Conservation (phyloP, 2,113 vertebrate species). For the Leptobrachium ailaonicum region DNA sequence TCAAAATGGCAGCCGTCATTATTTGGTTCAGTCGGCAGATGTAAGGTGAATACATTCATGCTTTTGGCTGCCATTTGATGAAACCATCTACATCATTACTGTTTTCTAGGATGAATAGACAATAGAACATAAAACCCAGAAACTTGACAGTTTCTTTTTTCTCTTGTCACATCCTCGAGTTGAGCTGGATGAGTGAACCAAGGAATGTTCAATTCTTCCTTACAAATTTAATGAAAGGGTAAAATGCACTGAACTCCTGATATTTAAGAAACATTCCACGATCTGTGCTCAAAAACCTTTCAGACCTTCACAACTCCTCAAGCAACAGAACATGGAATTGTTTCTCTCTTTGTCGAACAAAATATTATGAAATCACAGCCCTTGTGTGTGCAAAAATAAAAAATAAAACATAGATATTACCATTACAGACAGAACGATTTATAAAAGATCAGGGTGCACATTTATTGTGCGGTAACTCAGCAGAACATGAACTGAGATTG, state of each 20-base stretch:
- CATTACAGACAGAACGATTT: conserved; percentile 49
- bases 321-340: not conserved
- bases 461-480: conserved; percentile 53
- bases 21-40: too few species aligned
- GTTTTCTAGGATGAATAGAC: too few species aligned
- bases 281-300: not conserved
- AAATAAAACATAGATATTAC: conserved; percentile 27
- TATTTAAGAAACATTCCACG: not conserved
- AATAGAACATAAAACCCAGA: too few species aligned
- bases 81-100: too few species aligned
- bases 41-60: too few species aligned
- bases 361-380: conserved; percentile 21
- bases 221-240: too few species aligned
- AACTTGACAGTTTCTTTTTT: too few species aligned
- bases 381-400: conserved; percentile 49
- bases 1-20: too few species aligned
- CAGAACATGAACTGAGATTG: conserved; percentile 61
- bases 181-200: too few species aligned
- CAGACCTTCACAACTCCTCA: not conserved
- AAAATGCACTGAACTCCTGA: not conserved
- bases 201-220: too few species aligned
- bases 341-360: not conserved
- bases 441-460: conserved; percentile 48
- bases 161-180: too few species aligned
- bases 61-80: too few species aligned